Base-by-base conservation (phyloP, 2,888 invertebrate genomes). In the Galerucella calmariensis region DNA sequence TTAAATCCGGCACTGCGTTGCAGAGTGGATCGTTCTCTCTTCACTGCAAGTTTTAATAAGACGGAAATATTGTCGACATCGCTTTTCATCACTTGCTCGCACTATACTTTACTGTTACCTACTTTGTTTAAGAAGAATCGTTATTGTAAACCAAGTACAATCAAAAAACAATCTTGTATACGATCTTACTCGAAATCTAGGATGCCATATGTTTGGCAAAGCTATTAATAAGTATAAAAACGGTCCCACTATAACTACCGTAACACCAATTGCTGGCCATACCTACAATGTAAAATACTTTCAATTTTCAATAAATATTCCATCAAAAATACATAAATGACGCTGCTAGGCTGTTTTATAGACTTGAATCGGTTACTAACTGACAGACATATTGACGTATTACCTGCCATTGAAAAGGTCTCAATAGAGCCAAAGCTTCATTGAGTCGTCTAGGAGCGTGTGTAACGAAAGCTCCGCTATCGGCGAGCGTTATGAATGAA, bases 391-490 rank as follows among this genome's bases (percentile, higher is more conserved):
- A 27, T 48, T 48, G 0, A 8, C 35, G 35, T 24, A 61, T 83
- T 84, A 92, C 94, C 87, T 93, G 90, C 90, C 91, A 92, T 73
- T 91, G 91, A 82, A 94, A 94, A 0, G 94, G 94, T 67, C 94
- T 89, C 77, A 94, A 89, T 24, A 94, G 89, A 11, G 94, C 94
- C 20, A 94, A 83, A 0, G 94, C 93, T 83, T 94, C 94, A 80
- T 93, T 94, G 0, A 94, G 87, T 73, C 90, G 90, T 0, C 92
- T 91, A 0, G 94, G 94, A 0, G 94, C 92, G 79, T 94, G 94
- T 0, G 94, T 94, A 1, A 93, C 89, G 82, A 94, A 94, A 0
- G 94, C 94, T 0, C 93, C 94, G 20, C 93, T 94, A 82, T 94
- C 94, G 0, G 94, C 93, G 56, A 94, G 86, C 0, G 94, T 94